Conservation (phyloP, 1,140 invertebrate species). For the Pseudomyrmex concolor region DNA sequence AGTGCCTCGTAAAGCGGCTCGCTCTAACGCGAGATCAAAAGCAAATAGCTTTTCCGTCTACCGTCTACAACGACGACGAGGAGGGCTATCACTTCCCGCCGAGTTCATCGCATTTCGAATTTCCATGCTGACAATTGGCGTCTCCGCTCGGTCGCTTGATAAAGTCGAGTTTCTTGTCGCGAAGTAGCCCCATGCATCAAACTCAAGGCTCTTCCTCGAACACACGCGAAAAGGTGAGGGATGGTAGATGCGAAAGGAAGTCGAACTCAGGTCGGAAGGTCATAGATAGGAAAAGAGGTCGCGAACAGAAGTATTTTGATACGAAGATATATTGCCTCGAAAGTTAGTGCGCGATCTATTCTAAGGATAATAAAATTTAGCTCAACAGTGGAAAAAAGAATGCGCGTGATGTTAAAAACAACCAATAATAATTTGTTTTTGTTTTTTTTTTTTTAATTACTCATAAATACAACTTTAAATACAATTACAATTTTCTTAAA, state of each 20-base stretch:
- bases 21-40: conserved; percentile 59
- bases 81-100: conserved; percentile 41
- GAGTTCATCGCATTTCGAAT: conserved; percentile 57
- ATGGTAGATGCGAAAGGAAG: conserved; percentile 56
- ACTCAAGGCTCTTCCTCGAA: conserved; percentile 51
- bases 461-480: neutral
- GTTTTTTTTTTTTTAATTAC: neutral
- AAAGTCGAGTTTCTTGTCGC: conserved; percentile 63
- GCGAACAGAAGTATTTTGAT: conserved; percentile 53
- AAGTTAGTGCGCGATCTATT: conserved; percentile 49
- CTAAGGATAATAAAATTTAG: conserved; percentile 44
- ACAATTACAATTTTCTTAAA: neutral
- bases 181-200: conserved; percentile 74
- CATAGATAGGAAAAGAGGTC: conserved; percentile 42
- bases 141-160: conserved; percentile 62
- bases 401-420: neutral
- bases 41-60: conserved; percentile 59
- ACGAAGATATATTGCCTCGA: conserved; percentile 53
- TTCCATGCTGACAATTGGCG: conserved; percentile 56
- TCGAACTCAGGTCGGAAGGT: conserved; percentile 26
- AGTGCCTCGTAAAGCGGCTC: conserved; percentile 45
- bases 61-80: conserved; percentile 16
- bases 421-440: neutral
- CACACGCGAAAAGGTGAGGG: conserved; percentile 54
- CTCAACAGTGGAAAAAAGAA: neutral